Conservation (phyloP, 2,113 vertebrate species). For the Nothobranchius furzeri region DNA sequence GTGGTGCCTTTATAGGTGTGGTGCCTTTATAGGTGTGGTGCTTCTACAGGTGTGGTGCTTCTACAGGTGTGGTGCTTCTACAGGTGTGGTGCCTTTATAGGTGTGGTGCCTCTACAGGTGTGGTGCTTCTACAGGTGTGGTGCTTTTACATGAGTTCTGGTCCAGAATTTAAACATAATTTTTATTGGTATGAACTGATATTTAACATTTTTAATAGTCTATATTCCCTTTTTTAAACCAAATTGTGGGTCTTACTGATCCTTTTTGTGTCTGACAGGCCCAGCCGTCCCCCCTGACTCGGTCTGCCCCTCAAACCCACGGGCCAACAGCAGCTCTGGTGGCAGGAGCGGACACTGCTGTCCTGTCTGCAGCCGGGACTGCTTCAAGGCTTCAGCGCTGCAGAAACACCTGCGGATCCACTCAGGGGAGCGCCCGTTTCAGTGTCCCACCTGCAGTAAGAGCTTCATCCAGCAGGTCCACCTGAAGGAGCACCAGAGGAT, state of each 20-base stretch:
- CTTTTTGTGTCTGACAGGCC: slow-evolving; percentile 2
- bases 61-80: no score
- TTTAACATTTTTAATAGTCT: no score
- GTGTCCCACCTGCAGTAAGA: slow-evolving; percentile 60
- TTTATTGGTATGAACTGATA: no score
- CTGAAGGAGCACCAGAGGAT: slow-evolving; percentile 65
- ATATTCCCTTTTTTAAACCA: no score
- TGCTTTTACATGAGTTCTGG: no score
- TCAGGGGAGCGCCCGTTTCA: slow-evolving; percentile 62
- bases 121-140: no score
- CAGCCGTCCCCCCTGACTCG: slow-evolving; percentile 2
- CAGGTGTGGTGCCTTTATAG: no score
- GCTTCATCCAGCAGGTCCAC: slow-evolving; percentile 65
- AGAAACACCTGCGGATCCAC: slow-evolving; percentile 67
- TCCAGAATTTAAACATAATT: no score
- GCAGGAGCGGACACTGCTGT: slow-evolving; percentile 34
- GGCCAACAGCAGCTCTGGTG: background rate
- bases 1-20: no score
- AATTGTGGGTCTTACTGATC: background rate
- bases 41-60: no score
- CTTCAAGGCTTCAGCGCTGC: slow-evolving; percentile 59
- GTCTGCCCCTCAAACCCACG: background rate
- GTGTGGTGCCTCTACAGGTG: no score
- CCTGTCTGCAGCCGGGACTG: slow-evolving; percentile 60
- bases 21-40: no score